Percentiles rank a stretch among this genome's conserved stretches.
Evolutionary conservation across 2,888 invertebrate species (phyloP).

Genomic region (Mythimna albipuncta): DNA sequence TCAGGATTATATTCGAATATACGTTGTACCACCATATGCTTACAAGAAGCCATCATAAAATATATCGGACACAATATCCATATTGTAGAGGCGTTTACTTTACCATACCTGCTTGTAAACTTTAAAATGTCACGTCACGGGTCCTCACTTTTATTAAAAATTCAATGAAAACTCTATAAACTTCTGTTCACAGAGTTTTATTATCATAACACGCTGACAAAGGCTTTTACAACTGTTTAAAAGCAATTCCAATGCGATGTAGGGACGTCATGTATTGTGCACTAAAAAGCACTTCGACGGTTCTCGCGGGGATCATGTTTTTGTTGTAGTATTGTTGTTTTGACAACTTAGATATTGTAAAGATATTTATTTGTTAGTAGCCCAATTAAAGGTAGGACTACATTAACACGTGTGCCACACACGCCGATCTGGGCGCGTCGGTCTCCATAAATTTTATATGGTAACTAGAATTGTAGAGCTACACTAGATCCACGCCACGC

Average conservation of each 20-base stretch:
- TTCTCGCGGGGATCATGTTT: not conserved
- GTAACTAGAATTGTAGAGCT: no score
- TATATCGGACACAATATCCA: conserved; percentile 13
- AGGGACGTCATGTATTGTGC: conserved; percentile 10
- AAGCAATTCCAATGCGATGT: conserved; percentile 51
- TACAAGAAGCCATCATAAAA: conserved; percentile 5
- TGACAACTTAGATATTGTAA: no score
- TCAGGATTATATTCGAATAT: not conserved
- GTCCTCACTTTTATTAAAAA: not conserved
- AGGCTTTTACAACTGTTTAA: conserved; percentile 38
- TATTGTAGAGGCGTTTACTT: conserved; percentile 1
- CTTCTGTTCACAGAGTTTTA: conserved; percentile 28
- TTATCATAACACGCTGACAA: conserved; percentile 16
- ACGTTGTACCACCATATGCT: not conserved
- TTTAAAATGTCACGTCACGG: conserved; percentile 7
- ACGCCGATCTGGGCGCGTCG: no score
- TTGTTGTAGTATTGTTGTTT: no score
- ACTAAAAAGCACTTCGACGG: conserved; percentile 7
- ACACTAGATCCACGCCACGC: no score
- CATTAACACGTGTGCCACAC: no score
- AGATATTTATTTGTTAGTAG: no score
- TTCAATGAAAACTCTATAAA: conserved; percentile 31
- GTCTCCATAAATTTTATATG: no score
- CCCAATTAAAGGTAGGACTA: no score
- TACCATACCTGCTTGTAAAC: conserved; percentile 3